These are phyloP conservation scores for Enteromius argenteus DNA, from an alignment of 2,797 vertebrate species.

Conservation along the genomic window DNA sequence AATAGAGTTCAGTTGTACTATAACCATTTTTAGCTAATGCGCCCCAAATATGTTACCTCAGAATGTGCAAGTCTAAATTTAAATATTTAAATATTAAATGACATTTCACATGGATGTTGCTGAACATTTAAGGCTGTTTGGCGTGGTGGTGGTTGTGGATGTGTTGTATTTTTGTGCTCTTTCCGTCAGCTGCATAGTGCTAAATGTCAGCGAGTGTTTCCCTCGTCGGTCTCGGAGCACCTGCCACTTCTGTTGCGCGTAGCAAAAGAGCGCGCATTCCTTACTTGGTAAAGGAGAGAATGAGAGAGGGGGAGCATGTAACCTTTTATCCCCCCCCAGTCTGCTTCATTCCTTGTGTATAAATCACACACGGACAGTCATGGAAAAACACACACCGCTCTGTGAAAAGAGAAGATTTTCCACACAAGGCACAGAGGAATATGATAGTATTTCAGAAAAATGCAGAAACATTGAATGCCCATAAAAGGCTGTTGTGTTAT, in stretches of 20 bases:
- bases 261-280: constrained; percentile 70
- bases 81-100: not conserved
- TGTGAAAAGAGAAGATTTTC: not conserved
- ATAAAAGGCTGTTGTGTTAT: constrained; percentile 45
- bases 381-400: constrained; percentile 16
- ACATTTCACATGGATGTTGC: not conserved
- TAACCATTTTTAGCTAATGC: not conserved
- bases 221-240: constrained; percentile 71
- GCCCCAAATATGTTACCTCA: not conserved
- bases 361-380: constrained; percentile 55
- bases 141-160: constrained; percentile 30
- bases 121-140: constrained; percentile 15
- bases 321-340: constrained; percentile 54
- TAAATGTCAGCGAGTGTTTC: constrained; percentile 77
- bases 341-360: constrained; percentile 36
- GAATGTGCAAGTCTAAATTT: not conserved
- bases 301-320: constrained; percentile 53
- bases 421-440: constrained; percentile 34
- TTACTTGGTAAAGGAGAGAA: constrained; percentile 71
- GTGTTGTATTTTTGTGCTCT: constrained; percentile 50
- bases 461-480: not conserved
- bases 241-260: constrained; percentile 75
- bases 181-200: constrained; percentile 72
- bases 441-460: constrained; percentile 31
- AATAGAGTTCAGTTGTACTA: not conserved